Percentiles rank a stretch among this genome's conserved stretches.
Evolutionary conservation across 1,140 invertebrate genomes (phyloP).

Genomic region (Bombus consobrinus): DNA sequence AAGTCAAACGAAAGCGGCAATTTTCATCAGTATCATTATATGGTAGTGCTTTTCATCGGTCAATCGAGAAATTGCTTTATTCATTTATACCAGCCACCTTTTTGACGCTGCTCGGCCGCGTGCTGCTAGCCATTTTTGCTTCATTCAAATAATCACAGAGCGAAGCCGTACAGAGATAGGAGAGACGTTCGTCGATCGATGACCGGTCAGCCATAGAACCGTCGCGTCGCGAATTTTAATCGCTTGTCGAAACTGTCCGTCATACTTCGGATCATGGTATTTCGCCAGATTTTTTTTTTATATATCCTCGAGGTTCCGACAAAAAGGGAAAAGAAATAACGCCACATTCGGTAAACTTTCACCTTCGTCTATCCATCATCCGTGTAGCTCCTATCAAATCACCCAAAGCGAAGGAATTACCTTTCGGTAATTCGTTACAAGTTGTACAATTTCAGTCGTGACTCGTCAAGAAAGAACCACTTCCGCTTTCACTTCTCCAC

Average conservation of each 20-base stretch:
- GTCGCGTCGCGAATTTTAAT: background rate
- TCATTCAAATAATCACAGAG: slow-evolving; percentile 48
- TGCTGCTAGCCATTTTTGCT: slow-evolving; percentile 8
- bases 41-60: slow-evolving; percentile 48
- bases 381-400: background rate
- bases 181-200: background rate
- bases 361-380: background rate
- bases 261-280: background rate
- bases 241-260: slow-evolving; percentile 1
- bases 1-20: slow-evolving; percentile 55
- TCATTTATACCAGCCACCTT: slow-evolving; percentile 30
- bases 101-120: background rate
- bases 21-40: slow-evolving; percentile 58
- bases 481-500: background rate
- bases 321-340: background rate
- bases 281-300: background rate
- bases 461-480: background rate
- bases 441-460: background rate
- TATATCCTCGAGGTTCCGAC: background rate
- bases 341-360: background rate
- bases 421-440: background rate
- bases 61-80: slow-evolving; percentile 61
- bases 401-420: too few relatives aligned
- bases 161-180: background rate
- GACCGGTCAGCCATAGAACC: background rate